Evolutionary conservation across 53 echinoderm and acorn worm genomes (phyloP).

Genomic region (Echinometra lucunter): DNA sequence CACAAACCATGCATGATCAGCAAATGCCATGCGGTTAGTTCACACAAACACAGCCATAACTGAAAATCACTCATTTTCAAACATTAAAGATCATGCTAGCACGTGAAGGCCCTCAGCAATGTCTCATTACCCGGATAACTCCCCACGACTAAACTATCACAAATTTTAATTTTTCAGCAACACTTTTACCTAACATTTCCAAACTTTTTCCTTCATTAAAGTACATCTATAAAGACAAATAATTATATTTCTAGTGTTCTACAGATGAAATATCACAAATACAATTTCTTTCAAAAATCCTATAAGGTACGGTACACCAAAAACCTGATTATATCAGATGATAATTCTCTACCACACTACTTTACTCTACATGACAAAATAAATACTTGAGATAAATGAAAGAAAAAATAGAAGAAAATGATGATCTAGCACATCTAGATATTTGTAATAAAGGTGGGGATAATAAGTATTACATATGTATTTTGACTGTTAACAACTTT

Average conservation of each 20-base stretch:
- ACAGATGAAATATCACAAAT: neutral
- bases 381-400: neutral
- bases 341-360: neutral
- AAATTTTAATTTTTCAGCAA: neutral
- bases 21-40: conserved; percentile 15
- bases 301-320: neutral
- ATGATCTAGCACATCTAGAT: neutral
- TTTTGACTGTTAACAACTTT: neutral
- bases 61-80: neutral
- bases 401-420: neutral
- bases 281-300: neutral
- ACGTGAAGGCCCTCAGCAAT: neutral
- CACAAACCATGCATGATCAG: conserved; percentile 28
- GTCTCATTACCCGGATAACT: neutral
- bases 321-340: neutral
- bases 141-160: no score
- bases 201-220: neutral
- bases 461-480: neutral
- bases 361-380: neutral
- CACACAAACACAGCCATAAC: neutral
- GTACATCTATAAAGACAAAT: neutral
- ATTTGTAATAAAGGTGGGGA: neutral
- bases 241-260: neutral
- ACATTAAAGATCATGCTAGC: neutral
- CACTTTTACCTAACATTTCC: neutral